Conservation (phyloP, 2,797 vertebrate genomes). For the Gymnothorax javanicus region DNA sequence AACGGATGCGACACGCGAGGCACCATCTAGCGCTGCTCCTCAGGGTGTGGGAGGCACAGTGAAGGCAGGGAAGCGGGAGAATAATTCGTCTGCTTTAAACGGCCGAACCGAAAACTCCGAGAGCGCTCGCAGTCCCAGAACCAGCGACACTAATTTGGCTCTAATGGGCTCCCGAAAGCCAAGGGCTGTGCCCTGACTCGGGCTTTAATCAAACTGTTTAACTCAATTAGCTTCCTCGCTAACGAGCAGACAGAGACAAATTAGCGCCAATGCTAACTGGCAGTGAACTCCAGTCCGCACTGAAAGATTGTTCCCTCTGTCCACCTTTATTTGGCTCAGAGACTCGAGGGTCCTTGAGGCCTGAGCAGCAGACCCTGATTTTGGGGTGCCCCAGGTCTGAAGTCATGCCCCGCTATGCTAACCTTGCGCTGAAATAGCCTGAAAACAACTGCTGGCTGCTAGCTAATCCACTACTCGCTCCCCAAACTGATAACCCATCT, state of each 20-base stretch:
- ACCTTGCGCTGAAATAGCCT: not conserved
- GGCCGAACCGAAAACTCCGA: not conserved
- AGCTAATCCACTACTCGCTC: not conserved
- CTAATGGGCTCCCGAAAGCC: slow-evolving; percentile 17
- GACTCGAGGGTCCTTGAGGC: not conserved
- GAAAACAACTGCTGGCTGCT: not conserved
- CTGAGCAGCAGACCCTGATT: not conserved
- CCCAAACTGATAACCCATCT: not conserved
- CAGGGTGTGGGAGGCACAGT: not conserved
- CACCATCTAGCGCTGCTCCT: not conserved
- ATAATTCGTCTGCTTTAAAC: not conserved
- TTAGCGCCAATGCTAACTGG: not conserved
- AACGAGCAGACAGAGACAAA: slow-evolving; percentile 19
- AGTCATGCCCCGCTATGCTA: not conserved
- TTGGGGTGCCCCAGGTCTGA: not conserved
- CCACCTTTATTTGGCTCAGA: not conserved
- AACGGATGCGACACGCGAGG: not conserved
- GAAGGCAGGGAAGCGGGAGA: slow-evolving; percentile 36
- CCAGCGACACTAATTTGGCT: not conserved
- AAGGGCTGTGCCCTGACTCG: not conserved
- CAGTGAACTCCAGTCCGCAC: not conserved
- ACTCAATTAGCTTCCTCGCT: slow-evolving; percentile 14
- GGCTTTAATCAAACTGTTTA: slow-evolving; percentile 33
- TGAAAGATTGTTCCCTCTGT: not conserved
- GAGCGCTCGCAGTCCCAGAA: not conserved